These are phyloP conservation scores for Coremacera marginata DNA, from an alignment of 2,888 invertebrate species.

Conservation along the genomic window DNA sequence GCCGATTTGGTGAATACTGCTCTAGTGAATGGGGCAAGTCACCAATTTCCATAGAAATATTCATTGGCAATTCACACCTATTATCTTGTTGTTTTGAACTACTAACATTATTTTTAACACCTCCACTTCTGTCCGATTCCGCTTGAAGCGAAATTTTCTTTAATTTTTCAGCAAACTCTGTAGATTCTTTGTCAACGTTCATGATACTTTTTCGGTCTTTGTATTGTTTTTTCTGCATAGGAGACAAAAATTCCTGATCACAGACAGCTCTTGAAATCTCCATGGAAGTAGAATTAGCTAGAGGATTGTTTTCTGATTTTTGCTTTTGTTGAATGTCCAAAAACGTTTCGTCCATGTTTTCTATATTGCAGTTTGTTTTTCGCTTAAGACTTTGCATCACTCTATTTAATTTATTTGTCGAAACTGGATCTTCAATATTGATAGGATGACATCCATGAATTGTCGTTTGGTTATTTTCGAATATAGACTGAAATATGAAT, in stretches of 20 bases:
- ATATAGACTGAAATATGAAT: too few relatives aligned
- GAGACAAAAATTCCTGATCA: background rate
- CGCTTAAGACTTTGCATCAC: background rate
- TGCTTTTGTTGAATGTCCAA: background rate
- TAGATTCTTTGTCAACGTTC: slow-evolving; percentile 21
- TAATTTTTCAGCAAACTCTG: slow-evolving; percentile 33
- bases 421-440: background rate
- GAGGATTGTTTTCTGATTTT: background rate
- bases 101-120: background rate
- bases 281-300: too few relatives aligned
- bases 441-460: too few relatives aligned
- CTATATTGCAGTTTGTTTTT: background rate
- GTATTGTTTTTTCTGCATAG: background rate
- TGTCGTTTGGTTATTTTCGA: too few relatives aligned
- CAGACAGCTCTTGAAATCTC: background rate
- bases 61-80: slow-evolving; percentile 11
- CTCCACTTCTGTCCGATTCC: slow-evolving; percentile 9
- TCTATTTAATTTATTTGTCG: background rate
- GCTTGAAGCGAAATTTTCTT: slow-evolving; percentile 28
- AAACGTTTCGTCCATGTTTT: background rate
- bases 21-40: background rate
- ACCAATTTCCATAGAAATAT: background rate
- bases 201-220: background rate
- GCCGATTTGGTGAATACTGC: background rate
- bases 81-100: slow-evolving; percentile 19